Base-by-base conservation (phyloP, 2,113 vertebrate genomes). In the Falcunculus frontatus region DNA sequence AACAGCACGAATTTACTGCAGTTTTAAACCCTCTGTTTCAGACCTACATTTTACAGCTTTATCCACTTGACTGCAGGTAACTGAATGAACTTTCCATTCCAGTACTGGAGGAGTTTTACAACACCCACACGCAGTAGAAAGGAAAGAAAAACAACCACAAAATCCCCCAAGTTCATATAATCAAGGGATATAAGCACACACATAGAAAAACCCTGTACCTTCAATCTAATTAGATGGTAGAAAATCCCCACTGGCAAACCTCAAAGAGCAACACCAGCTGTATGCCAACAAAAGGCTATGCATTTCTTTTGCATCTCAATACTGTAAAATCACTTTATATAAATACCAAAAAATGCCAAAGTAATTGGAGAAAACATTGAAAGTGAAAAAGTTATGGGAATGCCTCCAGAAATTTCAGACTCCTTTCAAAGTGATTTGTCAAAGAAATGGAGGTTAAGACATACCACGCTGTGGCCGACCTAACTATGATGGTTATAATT, bases 221-320 rank as follows among this genome's bases (percentile, higher is more conserved):
- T 93, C 88, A 56, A 81, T 92, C 96, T 97, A 97, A 94, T 93
- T 93, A 96, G 78, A 88, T 68, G 84, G 73, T 47, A 96, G 84
- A 96, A 96, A 96, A 90, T 87, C 64, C 78, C 93, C 87, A 35
- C 4, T 94, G 94, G 92, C 88, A 93, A 96, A 79, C 50, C 60
- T 88, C 79, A 75, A 56, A 78, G 56, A 86, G 50, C 84, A 94
- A 79, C 37, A 35, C 35, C 52, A 93, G 59, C 46, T 83, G 84
- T 46, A 60, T 47, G 82, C 76, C 78, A 95, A 50, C 72, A 82
- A 92, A 83, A 87, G 59, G 53, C 69, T 76, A 84, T 0, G 6
- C 46, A 69, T 88, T 89, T 62, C 52, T 92, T 93, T 27, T 49
- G 47, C 16, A 4, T 81, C 44, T 86, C 41, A 64, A 59, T 55